Evolutionary conservation across 1,140 invertebrate genomes (phyloP), one percentile per base, ranked within the genome.

Genomic region (Drosophila teissieri): DNA sequence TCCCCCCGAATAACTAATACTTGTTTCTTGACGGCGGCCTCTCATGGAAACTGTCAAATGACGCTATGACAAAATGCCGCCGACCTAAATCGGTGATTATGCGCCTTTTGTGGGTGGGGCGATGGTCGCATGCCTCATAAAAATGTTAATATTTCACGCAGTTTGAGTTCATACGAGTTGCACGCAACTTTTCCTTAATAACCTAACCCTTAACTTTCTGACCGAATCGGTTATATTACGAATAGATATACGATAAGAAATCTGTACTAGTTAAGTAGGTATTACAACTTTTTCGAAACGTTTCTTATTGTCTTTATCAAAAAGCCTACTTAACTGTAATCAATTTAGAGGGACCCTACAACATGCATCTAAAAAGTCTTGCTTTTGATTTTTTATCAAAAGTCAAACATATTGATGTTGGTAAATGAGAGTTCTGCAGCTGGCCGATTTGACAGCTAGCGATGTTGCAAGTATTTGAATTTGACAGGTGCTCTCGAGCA

Each of bases 401-500:
- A 52, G 27, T 36, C 31, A 36, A 54, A 40, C 22, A 54, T 40
- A 61, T 55, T 56, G 34, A 62, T 31, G 52, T 19, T 17, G 31
- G 31, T 14, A 19, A 19, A 17, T 52, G 17, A 6, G 10, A 52
- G 22, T 11, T 5, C 37, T 48, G 45, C 62, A 62, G 36, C 46
- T 46, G 11, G 8, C 15, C 27, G 36, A 67, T 63, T 67, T 39
- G 12, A 37, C 60, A 63, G 45, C 44, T 42, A 17, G 17, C 48
- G 45, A 12, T 40, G 27, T 19, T 61, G 60, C 37, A 57, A 27
- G 24, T 34, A 24, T 44, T 51, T 51, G 64, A 67, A 31, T 67
- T 40, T 67, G 64, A 67, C 60, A 64, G 64, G 45, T 46, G 58
- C 34, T 65, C 63, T 27, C 6, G 44, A 51, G 45, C 64, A 68